Conservation (phyloP, 2,888 invertebrate species). For the Lasioglossum oenotherae region DNA sequence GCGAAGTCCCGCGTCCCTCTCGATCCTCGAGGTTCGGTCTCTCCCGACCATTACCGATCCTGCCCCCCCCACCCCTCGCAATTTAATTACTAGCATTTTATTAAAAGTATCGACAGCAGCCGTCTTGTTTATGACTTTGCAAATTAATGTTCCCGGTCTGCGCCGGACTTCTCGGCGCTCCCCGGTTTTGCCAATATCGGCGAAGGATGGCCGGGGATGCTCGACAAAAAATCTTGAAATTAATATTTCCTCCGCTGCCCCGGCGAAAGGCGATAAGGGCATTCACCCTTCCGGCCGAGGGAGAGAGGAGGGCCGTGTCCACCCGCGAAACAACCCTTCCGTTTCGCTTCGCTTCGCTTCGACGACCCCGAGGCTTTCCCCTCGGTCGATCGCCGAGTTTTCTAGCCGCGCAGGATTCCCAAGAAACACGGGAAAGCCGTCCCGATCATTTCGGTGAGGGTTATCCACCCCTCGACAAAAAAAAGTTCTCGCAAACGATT, state of each 20-base stretch:
- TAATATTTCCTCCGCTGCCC: conserved; percentile 69
- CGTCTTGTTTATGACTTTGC: conserved; percentile 81
- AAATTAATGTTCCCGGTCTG: conserved; percentile 77
- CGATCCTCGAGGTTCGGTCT: conserved; percentile 36
- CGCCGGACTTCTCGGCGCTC: conserved; percentile 55
- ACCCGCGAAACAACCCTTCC: conserved; percentile 13
- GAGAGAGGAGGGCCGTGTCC: conserved; percentile 13
- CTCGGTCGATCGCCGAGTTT: conserved; percentile 33
- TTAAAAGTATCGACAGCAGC: conserved; percentile 83
- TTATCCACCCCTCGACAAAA: not conserved
- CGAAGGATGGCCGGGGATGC: conserved; percentile 34
- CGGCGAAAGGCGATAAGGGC: conserved; percentile 68
- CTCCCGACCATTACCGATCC: conserved; percentile 64
- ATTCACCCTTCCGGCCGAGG: conserved; percentile 58
- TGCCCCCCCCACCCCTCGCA: conserved; percentile 58
- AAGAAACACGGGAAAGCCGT: not conserved
- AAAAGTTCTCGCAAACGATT: not conserved
- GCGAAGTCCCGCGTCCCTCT: conserved; percentile 37
- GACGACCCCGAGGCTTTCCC: conserved; percentile 11
- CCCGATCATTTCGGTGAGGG: not conserved
- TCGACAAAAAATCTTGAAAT: conserved; percentile 71
- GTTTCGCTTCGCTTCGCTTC: conserved; percentile 7
- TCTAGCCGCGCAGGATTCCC: conserved; percentile 11
- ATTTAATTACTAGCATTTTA: conserved; percentile 83
- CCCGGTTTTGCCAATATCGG: conserved; percentile 62